Evolutionary conservation across 1,140 invertebrate genomes (phyloP), one percentile per base, ranked within the genome.

Genomic region (Acromyrmex heyeri): DNA sequence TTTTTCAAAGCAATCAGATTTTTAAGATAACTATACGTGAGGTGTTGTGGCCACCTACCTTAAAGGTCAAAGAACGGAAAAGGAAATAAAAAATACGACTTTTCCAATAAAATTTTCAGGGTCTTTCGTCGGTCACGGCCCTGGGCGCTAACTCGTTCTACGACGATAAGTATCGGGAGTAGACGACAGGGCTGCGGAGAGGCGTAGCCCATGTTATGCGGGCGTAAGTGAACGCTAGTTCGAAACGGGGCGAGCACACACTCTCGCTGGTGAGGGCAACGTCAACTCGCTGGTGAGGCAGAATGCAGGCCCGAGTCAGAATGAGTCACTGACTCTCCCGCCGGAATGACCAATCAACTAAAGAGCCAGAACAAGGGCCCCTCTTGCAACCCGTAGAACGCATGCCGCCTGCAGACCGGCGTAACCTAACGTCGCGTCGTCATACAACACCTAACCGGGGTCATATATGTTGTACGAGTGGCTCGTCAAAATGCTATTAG

Each of bases 321-420:
- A 38, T 94, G 93, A 94, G 88, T 95, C 92, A 95, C 91, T 90
- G 91, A 93, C 91, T 94, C 79, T 61, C 53, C 38, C 83, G 89
- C 87, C 90, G 91, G 69, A 94, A 93, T 93, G 93, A 94, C 93
- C 93, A 93, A 93, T 93, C 88, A 93, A 93, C 93, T 92, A 91
- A 92, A 91, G 91, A 91, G 81, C 89, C 18, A 0, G 6, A 16
- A 34, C 65, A 44, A 8, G 57, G 38, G 69, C 48, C 86, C 86
- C 89, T 90, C 88, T 50, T 78, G 81, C 87, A 75, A 75, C 90
- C 88, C 90, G 86, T 85, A 85, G 86, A 92, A 93, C 92, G 89
- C 89, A 91, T 53, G 21, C 53, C 48, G 16, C 4, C 30, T 34
- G 30, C 62, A 53, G 48, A 27, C 44, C 72, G 48, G 55, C n/a